Evolutionary conservation across 2,113 vertebrate genomes (phyloP).

Genomic region (Sterrhoptilus dennistouni): DNA sequence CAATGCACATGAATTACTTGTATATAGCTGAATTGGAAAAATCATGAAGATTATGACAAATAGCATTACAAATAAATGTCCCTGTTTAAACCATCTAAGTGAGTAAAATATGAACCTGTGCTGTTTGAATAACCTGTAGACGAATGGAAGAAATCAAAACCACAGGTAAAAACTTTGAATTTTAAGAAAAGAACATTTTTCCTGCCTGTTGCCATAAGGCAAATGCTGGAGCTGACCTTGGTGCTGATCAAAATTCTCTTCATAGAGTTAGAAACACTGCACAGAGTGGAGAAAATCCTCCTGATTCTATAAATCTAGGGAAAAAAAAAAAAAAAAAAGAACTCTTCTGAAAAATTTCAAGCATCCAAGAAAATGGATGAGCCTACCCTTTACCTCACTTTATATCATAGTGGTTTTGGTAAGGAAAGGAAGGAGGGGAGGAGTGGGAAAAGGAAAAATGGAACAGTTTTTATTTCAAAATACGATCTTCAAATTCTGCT

Average conservation of each 20-base stretch:
- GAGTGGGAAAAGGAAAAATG: fast-evolving
- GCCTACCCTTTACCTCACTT: neutral
- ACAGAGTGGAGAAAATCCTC: neutral
- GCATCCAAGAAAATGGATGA: neutral
- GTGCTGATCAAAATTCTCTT: neutral
- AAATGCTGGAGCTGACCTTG: neutral
- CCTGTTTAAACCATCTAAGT: neutral
- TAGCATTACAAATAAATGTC: neutral
- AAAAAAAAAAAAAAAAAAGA: neutral
- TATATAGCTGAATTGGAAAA: neutral
- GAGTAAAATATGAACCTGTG: neutral
- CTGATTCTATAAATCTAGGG: neutral
- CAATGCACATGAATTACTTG: fast-evolving
- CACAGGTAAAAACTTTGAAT: neutral
- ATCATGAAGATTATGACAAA: neutral
- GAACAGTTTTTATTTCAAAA: neutral
- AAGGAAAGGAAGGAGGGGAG: neutral
- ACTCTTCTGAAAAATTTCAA: neutral
- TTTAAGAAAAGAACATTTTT: neutral
- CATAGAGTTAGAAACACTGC: neutral
- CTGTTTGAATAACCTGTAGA: neutral
- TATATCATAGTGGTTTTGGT: neutral
- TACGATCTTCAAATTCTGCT: neutral
- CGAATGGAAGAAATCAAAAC: neutral
- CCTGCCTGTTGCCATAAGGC: fast-evolving